Evolutionary conservation across 1,140 invertebrate species (phyloP), one percentile per base, ranked within the genome.

Genomic region (Sycophaga agraensis): DNA sequence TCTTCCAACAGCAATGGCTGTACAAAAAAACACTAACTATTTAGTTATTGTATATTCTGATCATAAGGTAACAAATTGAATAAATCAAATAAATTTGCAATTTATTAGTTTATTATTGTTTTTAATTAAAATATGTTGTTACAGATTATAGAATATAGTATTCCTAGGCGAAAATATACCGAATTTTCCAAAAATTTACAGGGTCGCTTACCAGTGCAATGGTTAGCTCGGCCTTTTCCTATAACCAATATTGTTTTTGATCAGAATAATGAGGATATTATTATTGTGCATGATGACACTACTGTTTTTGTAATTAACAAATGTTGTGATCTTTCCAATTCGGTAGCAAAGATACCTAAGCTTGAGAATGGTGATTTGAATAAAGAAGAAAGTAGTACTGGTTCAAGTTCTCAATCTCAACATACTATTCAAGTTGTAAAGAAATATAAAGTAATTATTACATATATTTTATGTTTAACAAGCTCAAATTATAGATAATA

Each of bases 41-140:
- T 70, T 92, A 6, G 80, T 91, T 21, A 76, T 89, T 8, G 84
- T 84, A 4, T 92, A 91, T 77, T 82, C 89, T 1, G 87, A 92
- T 82, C 86, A 88, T 66, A 89, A 86, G 82, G 88, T 89, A 76
- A 79, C 11, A 31, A 35, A 7, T 19, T 66, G 0, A 4, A 28
- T 56, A 9, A 46, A 34, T 37, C 14, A 19, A 37, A 50, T 50
- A 42, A 48, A 26, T 34, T 11, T 6, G 21, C 1, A 42, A 24
- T 43, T 43, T n/a, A 9, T 59, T n/a, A n/a, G n/a, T n/a, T n/a
- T n/a, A n/a, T n/a, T n/a, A n/a, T n/a, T n/a, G 8, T 31, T 31
- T 31, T 49, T 31, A 31, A 31, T 11, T 31, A 6, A 31, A 6
- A 31, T 31, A 31, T 31, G 12, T n/a, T n/a, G 26, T 70, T 66